Conservation (phyloP, 2,113 vertebrate species). For the Lutjanus erythropterus region DNA sequence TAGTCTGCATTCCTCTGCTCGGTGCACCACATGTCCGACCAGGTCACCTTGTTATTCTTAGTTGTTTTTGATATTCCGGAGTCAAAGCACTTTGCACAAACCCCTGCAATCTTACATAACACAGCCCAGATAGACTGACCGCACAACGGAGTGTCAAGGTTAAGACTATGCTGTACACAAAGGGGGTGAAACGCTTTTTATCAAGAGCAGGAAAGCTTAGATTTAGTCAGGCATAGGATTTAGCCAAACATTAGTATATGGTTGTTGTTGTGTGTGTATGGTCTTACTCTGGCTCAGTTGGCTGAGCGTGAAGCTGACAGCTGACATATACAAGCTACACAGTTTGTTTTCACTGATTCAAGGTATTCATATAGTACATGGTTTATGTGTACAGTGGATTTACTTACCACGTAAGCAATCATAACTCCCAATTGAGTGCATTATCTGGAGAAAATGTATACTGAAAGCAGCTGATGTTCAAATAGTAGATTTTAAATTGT, state of each 20-base stretch:
- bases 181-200: background rate
- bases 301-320: background rate
- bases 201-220: constrained; percentile 3
- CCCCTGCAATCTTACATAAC: constrained; percentile 8
- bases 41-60: constrained; percentile 30
- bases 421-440: background rate
- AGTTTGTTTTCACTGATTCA: background rate
- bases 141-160: constrained; percentile 10
- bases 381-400: background rate
- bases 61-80: constrained; percentile 18
- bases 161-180: background rate
- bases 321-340: background rate
- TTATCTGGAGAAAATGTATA: background rate
- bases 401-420: background rate
- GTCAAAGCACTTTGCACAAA: constrained; percentile 25
- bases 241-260: background rate
- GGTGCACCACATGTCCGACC: constrained; percentile 15
- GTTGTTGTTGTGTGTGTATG: background rate
- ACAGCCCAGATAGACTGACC: background rate
- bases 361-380: background rate
- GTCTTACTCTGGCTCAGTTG: background rate
- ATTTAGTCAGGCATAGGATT: background rate
- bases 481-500: background rate
- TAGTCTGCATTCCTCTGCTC: constrained; percentile 9
- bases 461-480: background rate